These are phyloP conservation scores for Leptodactylus fuscus DNA, from an alignment of 2,113 vertebrate genomes.

Conservation along the genomic window DNA sequence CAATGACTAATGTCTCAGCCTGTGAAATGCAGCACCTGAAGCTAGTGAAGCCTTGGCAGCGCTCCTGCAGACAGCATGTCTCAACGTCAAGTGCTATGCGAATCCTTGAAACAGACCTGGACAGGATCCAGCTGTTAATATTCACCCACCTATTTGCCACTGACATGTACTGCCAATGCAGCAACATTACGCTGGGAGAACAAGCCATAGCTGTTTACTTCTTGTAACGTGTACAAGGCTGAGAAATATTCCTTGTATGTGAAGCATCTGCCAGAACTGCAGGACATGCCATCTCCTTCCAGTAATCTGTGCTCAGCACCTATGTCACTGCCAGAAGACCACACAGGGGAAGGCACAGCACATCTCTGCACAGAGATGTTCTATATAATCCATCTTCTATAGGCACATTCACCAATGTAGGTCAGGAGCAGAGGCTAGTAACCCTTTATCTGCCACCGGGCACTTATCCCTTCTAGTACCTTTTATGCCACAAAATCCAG, in stretches of 20 bases:
- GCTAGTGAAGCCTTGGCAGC: not conserved
- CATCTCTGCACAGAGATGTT: conserved; percentile 60
- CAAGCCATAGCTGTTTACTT: conserved; percentile 41
- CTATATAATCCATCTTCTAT: not conserved
- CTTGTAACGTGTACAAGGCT: conserved; percentile 51
- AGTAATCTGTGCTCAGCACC: conserved; percentile 61
- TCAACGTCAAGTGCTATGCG: not conserved
- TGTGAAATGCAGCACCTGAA: conserved; percentile 10
- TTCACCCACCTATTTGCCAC: conserved; percentile 27
- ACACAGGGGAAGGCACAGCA: conserved; percentile 63
- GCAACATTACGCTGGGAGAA: conserved; percentile 5
- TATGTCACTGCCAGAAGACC: conserved; percentile 62
- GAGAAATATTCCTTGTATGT: conserved; percentile 60
- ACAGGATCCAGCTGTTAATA: conserved; percentile 29
- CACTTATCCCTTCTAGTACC: too few species aligned
- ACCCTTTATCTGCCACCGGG: too few species aligned
- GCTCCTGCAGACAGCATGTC: not conserved
- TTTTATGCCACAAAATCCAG: too few species aligned
- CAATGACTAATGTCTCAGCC: too few species aligned
- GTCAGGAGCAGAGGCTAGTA: not conserved
- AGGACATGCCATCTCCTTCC: conserved; percentile 62
- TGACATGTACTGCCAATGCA: conserved; percentile 45
- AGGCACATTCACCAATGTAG: not conserved
- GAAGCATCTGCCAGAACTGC: conserved; percentile 62
- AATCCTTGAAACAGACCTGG: conserved; percentile 13